Evolutionary conservation across 2,797 vertebrate species (phyloP).

Genomic region (Semaprochilodus insignis): DNA sequence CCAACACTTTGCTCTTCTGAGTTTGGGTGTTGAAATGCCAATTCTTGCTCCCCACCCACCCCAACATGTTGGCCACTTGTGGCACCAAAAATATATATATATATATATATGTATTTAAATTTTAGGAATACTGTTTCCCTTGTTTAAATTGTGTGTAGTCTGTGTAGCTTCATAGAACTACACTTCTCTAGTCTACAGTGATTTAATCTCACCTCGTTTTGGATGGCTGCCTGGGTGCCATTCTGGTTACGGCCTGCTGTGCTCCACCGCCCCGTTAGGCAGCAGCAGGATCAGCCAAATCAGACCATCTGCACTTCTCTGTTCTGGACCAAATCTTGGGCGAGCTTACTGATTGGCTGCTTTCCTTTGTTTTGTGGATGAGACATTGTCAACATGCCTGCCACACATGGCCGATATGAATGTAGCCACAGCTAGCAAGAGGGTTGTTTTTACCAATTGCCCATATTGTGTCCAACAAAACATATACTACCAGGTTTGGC

Average conservation of each 20-base stretch:
- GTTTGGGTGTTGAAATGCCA: too few species aligned
- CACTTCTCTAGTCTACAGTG: neutral
- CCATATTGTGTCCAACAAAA: slow-evolving; percentile 10
- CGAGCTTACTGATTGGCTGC: slow-evolving; percentile 6
- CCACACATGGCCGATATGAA: neutral
- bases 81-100: too few species aligned
- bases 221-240: neutral
- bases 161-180: neutral
- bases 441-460: neutral
- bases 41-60: too few species aligned
- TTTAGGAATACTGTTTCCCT: too few species aligned
- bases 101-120: too few species aligned
- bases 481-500: neutral
- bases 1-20: too few species aligned
- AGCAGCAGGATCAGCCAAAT: neutral
- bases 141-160: too few species aligned
- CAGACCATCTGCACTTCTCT: slow-evolving; percentile 22
- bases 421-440: neutral
- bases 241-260: slow-evolving; percentile 15
- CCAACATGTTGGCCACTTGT: too few species aligned
- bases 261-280: neutral
- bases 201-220: neutral
- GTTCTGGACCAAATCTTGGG: slow-evolving; percentile 21
- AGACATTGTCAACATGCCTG: slow-evolving; percentile 5
- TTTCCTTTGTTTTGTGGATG: slow-evolving; percentile 15